These are phyloP conservation scores for Diabrotica balteata DNA, from an alignment of 2,888 invertebrate species.

Conservation along the genomic window DNA sequence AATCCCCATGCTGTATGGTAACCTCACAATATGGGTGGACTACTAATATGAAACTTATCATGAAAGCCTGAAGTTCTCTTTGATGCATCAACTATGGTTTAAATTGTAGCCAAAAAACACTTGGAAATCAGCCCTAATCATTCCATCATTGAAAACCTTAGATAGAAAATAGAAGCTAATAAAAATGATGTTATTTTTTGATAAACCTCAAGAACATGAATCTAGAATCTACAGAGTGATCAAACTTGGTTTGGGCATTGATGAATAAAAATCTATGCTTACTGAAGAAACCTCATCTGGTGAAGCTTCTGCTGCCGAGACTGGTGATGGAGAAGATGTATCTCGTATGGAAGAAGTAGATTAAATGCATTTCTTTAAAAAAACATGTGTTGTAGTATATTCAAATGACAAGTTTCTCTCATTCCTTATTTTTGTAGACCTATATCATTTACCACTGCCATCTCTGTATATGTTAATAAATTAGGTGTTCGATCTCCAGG, in stretches of 20 bases:
- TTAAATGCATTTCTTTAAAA: too few relatives aligned
- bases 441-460: too few relatives aligned
- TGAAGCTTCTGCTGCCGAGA: too few relatives aligned
- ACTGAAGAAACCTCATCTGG: conserved; percentile 74
- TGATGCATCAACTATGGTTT: conserved; percentile 98
- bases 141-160: conserved; percentile 74
- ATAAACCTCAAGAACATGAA: too few relatives aligned
- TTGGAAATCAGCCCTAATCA: conserved; percentile 98
- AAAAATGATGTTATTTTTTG: too few relatives aligned
- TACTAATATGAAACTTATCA: conserved; percentile 99
- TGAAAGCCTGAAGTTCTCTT: conserved; percentile 99
- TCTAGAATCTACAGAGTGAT: too few relatives aligned
- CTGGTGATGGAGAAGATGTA: conserved; percentile 90
- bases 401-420: conserved; percentile 37
- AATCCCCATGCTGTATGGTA: conserved; percentile 98
- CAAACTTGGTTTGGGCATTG: conserved; percentile 97
- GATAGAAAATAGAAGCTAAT: conserved; percentile 67
- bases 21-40: conserved; percentile 99
- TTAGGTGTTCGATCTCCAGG: too few relatives aligned
- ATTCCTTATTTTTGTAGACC: conserved; percentile 48
- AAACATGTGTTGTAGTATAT: too few relatives aligned
- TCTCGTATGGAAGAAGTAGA: conserved; percentile 99
- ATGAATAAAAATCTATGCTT: conserved; percentile 87
- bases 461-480: too few relatives aligned
- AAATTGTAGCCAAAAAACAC: conserved; percentile 99